Conservation (phyloP, 2,797 vertebrate genomes). For the Dryobates pubescens region DNA sequence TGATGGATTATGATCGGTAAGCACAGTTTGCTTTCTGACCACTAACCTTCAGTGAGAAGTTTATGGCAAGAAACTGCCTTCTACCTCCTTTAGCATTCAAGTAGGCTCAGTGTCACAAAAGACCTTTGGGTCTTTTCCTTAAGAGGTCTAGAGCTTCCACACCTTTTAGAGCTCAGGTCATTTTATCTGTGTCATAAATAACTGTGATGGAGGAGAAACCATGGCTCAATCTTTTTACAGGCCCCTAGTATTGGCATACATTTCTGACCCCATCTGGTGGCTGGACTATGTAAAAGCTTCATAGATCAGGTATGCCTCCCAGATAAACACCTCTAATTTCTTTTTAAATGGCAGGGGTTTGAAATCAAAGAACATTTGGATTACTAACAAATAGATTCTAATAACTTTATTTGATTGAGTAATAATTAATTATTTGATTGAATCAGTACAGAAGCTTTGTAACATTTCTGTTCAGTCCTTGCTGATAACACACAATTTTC, state of each 20-base stretch:
- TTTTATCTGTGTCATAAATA: not conserved
- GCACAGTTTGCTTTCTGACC: slow-evolving; percentile 5
- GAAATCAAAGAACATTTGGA: not conserved
- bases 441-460: not conserved
- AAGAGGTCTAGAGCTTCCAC: not conserved
- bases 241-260: not conserved
- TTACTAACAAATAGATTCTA: not conserved
- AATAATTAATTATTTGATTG: rapidly evolving
- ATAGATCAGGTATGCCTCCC: not conserved
- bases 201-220: not conserved
- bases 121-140: not conserved
- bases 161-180: not conserved
- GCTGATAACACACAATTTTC: not conserved
- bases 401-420: not conserved
- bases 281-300: not conserved
- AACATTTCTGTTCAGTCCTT: not conserved
- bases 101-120: not conserved
- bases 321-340: not conserved
- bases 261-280: not conserved
- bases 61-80: not conserved
- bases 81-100: not conserved
- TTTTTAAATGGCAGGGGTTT: not conserved
- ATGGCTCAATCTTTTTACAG: not conserved
- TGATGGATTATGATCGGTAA: slow-evolving; percentile 98
- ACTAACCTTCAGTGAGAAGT: not conserved